Conservation (phyloP, 2,888 invertebrate species). For the Ferdinandea cuprea region DNA sequence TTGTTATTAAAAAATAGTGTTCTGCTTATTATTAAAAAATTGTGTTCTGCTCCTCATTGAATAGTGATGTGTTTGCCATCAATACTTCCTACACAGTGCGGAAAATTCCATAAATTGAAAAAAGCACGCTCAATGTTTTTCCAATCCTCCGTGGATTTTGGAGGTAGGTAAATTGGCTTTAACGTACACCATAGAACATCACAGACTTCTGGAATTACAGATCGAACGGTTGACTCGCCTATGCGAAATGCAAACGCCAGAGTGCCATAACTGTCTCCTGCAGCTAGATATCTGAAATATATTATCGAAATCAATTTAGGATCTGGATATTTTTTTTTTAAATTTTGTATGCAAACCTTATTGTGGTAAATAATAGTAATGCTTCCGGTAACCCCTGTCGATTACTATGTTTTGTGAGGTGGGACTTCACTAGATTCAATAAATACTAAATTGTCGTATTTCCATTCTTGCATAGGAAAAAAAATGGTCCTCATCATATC, state of each 20-base stretch:
- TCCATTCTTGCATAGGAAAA: slow-evolving; percentile 4
- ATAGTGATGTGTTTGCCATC: not conserved
- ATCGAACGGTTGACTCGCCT: not conserved
- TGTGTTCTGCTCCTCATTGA: not conserved
- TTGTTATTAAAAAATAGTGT: not conserved
- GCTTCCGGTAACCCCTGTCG: not conserved
- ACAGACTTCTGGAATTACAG: not conserved
- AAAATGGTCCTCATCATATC: not conserved
- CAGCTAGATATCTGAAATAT: too few species aligned
- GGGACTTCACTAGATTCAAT: not conserved
- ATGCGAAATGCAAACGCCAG: slow-evolving; percentile 2
- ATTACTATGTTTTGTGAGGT: slow-evolving; percentile 4
- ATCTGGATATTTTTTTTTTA: too few species aligned
- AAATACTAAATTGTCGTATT: slow-evolving; percentile 5
- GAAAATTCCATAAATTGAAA: not conserved
- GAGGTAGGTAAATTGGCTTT: not conserved
- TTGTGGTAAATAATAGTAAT: not conserved
- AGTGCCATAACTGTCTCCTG: not conserved
- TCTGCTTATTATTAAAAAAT: not conserved
- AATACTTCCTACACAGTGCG: not conserved
- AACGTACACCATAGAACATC: not conserved
- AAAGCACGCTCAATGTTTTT: not conserved
- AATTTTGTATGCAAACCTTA: not conserved
- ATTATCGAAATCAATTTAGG: too few species aligned
- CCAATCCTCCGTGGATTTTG: not conserved